Percentiles rank a stretch among this genome's conserved stretches.
Conservation (phyloP, 1,140 invertebrate genomes). For the Stegodyphus mimosarum region DNA sequence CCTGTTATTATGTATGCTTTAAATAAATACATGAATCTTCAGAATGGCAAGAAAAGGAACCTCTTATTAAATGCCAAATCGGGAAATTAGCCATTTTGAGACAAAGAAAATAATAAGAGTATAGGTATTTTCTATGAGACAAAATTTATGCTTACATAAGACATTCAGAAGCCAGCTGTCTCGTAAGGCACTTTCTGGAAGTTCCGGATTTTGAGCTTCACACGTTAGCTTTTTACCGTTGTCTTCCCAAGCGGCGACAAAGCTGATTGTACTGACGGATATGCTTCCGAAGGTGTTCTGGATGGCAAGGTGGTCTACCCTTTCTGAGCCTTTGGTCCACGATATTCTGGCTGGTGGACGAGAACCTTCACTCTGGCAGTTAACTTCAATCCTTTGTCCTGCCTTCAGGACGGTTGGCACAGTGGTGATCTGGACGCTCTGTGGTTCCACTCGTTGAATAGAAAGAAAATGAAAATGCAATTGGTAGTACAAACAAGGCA, state of each 20-base stretch:
- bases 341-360: conserved; percentile 45
- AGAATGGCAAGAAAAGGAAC: too few relatives aligned
- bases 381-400: conserved; percentile 81
- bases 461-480: conserved; percentile 28
- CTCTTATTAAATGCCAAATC: too few relatives aligned
- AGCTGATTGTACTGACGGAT: conserved; percentile 61
- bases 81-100: too few relatives aligned
- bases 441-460: conserved; percentile 77
- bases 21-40: too few relatives aligned
- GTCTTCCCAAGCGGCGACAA: conserved; percentile 78
- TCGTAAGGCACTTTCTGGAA: conserved; percentile 61
- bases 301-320: conserved; percentile 70
- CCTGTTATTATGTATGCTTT: too few relatives aligned
- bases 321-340: conserved; percentile 42
- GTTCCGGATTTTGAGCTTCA: conserved; percentile 80
- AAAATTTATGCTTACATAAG: conserved; percentile 60
- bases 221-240: conserved; percentile 85
- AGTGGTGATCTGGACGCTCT: conserved; percentile 82
- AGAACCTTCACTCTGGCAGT: conserved; percentile 76
- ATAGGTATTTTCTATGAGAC: too few relatives aligned
- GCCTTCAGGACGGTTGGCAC: conserved; percentile 84
- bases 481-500: not conserved
- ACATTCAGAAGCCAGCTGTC: conserved; percentile 60
- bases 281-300: conserved; percentile 67
- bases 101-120: too few relatives aligned